phyloP scores from a whole-genome alignment of 2,797 vertebrate genomes.

The Anabacerthia variegaticeps region DNA sequence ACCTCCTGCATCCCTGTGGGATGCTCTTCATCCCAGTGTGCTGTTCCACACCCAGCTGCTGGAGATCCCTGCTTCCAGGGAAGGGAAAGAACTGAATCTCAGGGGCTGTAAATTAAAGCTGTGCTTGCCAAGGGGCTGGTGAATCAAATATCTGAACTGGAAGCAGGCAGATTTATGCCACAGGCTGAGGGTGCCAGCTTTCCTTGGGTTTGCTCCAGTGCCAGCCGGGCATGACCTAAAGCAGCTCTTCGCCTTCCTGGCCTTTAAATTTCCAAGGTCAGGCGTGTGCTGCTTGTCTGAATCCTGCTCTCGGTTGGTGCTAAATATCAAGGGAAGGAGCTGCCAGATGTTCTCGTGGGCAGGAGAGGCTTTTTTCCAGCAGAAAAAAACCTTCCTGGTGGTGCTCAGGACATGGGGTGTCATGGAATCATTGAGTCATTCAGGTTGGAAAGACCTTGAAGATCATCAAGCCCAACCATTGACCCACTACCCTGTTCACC shows the following conservation, averaged over 20 bases:
- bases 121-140: background rate
- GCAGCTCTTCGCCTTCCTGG: background rate
- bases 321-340: background rate
- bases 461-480: background rate
- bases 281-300: background rate
- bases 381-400: background rate
- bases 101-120: background rate
- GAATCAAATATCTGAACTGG: background rate
- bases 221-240: background rate
- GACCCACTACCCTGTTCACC: background rate
- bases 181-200: background rate
- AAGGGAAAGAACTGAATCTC: background rate
- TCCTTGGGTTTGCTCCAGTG: background rate
- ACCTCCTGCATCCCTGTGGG: background rate
- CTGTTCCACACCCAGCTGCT: background rate
- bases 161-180: background rate
- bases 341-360: background rate
- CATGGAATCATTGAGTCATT: background rate
- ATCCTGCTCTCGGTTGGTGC: background rate
- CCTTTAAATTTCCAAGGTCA: background rate
- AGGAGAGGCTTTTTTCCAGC: background rate
- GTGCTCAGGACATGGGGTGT: background rate
- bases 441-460: background rate
- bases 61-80: background rate
- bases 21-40: accelerated